Base-by-base conservation (phyloP, 2,888 invertebrate genomes). In the Reticulitermes lucifugus region DNA sequence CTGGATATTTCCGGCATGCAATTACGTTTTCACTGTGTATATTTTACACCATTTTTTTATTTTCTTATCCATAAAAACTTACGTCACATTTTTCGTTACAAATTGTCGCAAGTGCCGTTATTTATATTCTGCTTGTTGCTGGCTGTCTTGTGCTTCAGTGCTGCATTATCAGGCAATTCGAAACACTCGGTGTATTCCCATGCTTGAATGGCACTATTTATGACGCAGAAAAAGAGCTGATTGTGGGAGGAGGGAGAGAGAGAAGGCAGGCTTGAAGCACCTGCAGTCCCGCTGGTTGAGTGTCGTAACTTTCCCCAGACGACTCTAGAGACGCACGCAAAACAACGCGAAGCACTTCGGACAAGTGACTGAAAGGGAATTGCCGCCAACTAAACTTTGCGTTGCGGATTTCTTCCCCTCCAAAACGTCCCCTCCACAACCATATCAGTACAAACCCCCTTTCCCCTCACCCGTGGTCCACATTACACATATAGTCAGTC, bases 371-470 rank as follows among this genome's bases (percentile, higher is more conserved):
- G 75, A 75, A 43, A 43, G 21, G 10, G 43, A 43, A 77, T 77
- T 43, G 81, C 25, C 70, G 81, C 41, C 43, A n/a, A 81, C 81
- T 70, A 25, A 81, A 81, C 60, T 81, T 81, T 22, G 70, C 35
- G 70, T 70, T 81, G 81, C 81, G 81, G 81, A 70, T 77, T 77
- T 60, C 41, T 70, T 81, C 81, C 81, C 81, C 60, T 41, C 22
- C 81, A 21, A 60, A 60, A 5, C 5, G n/a, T 79, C 55, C 79
- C 55, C 79, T 79, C 81, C 55, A 29, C 65, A 60, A 25, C 65
- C 25, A 65, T 65, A n/a, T 65, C 65, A 9, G n/a, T 65, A 43
- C 46, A 77, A 21, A 51, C 77, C 22, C 46, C 77, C 77, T n/a
- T 77, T 73, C 73, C 73, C 77, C 46, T 77, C 46, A 9, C 77